Conservation (phyloP, 2,113 vertebrate genomes). For the Hiodon tergisus region DNA sequence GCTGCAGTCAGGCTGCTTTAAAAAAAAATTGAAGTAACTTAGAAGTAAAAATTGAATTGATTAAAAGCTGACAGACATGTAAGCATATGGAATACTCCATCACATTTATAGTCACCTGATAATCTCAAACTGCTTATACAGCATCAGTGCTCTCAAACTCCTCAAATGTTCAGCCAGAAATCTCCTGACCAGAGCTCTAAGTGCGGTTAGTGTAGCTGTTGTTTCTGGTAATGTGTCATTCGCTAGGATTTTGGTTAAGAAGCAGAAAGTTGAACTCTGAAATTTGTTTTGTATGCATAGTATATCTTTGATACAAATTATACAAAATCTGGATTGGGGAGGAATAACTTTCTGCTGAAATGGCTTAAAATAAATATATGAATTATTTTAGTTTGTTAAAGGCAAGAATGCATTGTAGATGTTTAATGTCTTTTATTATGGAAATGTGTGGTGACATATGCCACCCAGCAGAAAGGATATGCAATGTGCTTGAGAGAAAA, state of each 20-base stretch:
- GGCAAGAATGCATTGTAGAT: not conserved
- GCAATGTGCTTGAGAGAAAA: slow-evolving; percentile 29
- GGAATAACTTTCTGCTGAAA: not conserved
- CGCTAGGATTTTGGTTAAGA: not conserved
- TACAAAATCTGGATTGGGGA: not conserved
- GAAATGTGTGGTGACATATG: slow-evolving; percentile 36
- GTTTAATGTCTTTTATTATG: not conserved
- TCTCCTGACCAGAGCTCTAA: too few relatives aligned
- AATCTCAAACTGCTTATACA: too few relatives aligned
- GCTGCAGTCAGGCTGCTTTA: too few relatives aligned
- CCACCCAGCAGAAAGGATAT: slow-evolving; percentile 26
- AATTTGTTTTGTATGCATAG: not conserved
- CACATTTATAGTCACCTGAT: too few relatives aligned
- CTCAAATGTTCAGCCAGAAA: too few relatives aligned
- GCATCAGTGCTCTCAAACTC: too few relatives aligned
- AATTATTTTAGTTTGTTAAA: not conserved
- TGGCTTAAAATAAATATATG: not conserved
- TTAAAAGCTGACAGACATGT: not conserved
- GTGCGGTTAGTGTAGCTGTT: not conserved
- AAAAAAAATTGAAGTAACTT: too few relatives aligned
- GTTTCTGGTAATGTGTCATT: not conserved
- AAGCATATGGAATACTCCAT: too few relatives aligned
- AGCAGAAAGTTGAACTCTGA: too few relatives aligned
- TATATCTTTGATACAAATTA: not conserved
- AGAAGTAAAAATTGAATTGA: too few relatives aligned